These are phyloP conservation scores for Pelecanus crispus DNA, from an alignment of 2,113 vertebrate genomes.

Conservation along the genomic window DNA sequence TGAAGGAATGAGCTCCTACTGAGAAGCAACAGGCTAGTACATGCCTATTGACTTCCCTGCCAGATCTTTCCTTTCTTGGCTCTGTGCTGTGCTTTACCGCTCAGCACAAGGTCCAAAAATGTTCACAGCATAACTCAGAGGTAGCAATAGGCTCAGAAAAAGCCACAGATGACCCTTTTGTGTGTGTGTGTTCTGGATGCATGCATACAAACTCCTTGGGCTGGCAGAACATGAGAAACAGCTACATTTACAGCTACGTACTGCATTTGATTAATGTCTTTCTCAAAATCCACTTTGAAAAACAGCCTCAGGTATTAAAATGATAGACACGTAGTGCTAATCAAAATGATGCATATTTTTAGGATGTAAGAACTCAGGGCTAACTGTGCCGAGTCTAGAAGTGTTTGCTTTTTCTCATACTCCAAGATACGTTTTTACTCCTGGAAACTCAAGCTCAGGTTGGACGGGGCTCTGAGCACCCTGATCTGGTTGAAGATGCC, in stretches of 20 bases:
- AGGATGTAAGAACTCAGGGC: neutral
- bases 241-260: neutral
- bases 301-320: neutral
- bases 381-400: neutral
- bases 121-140: neutral
- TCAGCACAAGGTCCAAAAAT: neutral
- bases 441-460: neutral
- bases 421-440: neutral
- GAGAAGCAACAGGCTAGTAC: constrained; percentile 49
- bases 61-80: constrained; percentile 22
- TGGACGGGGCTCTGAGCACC: neutral
- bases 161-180: neutral
- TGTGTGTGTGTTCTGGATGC: neutral
- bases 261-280: constrained; percentile 2
- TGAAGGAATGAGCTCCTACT: constrained; percentile 51
- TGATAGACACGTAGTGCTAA: neutral
- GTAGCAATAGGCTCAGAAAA: neutral
- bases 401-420: neutral
- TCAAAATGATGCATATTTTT: neutral
- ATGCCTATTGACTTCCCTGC: constrained; percentile 37
- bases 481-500: neutral
- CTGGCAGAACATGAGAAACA: neutral
- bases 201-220: neutral
- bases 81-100: neutral
- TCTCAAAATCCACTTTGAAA: neutral